phyloP scores from a whole-genome alignment of 2,797 vertebrate species.

The Tapirus indicus region DNA sequence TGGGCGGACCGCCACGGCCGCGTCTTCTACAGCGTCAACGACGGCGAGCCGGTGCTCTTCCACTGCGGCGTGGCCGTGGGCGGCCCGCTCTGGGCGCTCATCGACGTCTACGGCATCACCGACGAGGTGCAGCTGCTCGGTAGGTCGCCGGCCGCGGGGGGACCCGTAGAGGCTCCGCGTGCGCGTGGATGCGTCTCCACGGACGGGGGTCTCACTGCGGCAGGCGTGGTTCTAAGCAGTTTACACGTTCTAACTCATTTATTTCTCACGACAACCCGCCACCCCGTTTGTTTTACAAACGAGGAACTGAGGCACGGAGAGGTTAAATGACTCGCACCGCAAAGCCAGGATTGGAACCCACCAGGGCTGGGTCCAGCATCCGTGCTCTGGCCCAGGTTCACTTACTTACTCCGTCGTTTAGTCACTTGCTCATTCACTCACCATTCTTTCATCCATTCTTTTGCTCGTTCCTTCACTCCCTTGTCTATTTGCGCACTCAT shows the following conservation, averaged over 20 bases:
- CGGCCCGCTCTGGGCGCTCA: slow-evolving; percentile 98
- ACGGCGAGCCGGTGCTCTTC: slow-evolving; percentile 97
- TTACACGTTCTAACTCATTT: neutral
- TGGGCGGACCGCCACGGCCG: slow-evolving; percentile 98
- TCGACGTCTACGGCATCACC: slow-evolving; percentile 99
- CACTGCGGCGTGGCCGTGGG: slow-evolving; percentile 98
- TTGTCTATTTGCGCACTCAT: neutral
- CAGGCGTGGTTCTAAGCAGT: neutral
- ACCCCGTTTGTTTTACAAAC: neutral
- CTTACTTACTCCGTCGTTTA: neutral
- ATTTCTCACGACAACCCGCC: neutral
- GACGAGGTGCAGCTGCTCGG: slow-evolving; percentile 98
- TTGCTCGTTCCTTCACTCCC: neutral
- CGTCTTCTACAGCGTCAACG: slow-evolving; percentile 98
- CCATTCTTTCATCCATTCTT: neutral
- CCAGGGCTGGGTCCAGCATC: neutral
- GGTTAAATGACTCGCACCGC: neutral
- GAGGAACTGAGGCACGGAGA: neutral
- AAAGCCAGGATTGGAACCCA: neutral
- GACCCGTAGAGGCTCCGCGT: too few species aligned
- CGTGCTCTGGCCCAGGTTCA: neutral
- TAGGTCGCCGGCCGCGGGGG: slow-evolving; percentile 84
- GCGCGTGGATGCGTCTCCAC: rapidly evolving
- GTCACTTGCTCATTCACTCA: too few species aligned
- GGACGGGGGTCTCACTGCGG: neutral